These are phyloP conservation scores for Erinaceus europaeus DNA, from an alignment of 2,113 vertebrate species.

Conservation along the genomic window DNA sequence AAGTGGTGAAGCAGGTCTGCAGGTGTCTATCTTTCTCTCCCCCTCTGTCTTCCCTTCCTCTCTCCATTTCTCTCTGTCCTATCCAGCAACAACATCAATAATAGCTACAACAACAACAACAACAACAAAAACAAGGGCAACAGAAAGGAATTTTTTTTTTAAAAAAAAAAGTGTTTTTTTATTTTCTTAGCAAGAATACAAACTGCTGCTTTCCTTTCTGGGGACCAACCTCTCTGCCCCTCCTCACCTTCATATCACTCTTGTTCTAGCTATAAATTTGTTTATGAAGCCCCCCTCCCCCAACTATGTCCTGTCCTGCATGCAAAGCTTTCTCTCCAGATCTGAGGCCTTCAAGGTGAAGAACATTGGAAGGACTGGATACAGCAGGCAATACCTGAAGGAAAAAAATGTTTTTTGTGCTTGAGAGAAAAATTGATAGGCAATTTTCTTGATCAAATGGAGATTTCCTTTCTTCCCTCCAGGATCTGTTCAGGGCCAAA, in stretches of 20 bases:
- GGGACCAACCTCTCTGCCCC: conserved; percentile 3
- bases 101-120: no score
- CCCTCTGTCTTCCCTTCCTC: no score
- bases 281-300: conserved; percentile 10
- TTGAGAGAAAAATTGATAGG: conserved; percentile 36
- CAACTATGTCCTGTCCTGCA: not conserved
- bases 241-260: not conserved
- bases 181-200: conserved; percentile 44
- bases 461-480: conserved; percentile 29
- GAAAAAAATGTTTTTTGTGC: conserved; percentile 57
- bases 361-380: not conserved
- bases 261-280: conserved; percentile 57
- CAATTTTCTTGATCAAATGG: conserved; percentile 32
- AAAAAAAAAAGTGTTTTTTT: no score
- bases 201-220: conserved; percentile 18
- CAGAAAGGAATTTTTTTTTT: no score
- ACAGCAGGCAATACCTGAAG: not conserved
- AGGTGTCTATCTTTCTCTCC: no score
- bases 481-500: conserved; percentile 40
- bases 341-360: not conserved
- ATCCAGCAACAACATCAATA: no score
- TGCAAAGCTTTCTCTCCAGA: not conserved
- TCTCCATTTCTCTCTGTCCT: no score
- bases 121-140: no score
- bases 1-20: no score